Evolutionary conservation across 2,113 vertebrate genomes (phyloP).

Genomic region (Holacanthus passer): DNA sequence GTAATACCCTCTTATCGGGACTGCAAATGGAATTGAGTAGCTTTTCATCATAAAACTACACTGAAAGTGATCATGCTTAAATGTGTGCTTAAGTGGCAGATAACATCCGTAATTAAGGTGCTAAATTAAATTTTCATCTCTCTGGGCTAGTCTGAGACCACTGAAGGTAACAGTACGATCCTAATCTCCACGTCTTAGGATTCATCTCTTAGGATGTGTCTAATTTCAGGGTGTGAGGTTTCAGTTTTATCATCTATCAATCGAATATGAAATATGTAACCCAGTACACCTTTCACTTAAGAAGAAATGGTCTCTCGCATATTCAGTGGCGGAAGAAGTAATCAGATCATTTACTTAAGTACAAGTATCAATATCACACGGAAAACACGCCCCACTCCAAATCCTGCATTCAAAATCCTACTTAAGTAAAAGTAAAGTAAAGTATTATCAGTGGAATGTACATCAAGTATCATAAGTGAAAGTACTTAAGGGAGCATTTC

Average conservation of each 20-base stretch:
- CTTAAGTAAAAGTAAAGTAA: not conserved
- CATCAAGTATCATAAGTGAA: too few relatives aligned
- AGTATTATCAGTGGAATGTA: too few relatives aligned
- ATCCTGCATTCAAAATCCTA: not conserved
- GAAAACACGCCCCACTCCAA: slow-evolving; percentile 25
- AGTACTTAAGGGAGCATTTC: too few relatives aligned
- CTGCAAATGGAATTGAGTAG: slow-evolving; percentile 81
- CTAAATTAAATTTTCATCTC: slow-evolving; percentile 85
- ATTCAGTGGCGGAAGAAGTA: slow-evolving; percentile 12
- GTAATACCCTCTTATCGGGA: slow-evolving; percentile 85
- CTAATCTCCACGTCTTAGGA: slow-evolving; percentile 75
- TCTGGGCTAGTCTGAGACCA: slow-evolving; percentile 80
- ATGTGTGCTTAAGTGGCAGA: slow-evolving; percentile 81
- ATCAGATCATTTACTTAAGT: not conserved
- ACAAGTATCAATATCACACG: slow-evolving; percentile 2
- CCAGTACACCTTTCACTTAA: slow-evolving; percentile 50
- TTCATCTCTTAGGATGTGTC: slow-evolving; percentile 73
- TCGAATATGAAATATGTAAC: slow-evolving; percentile 64
- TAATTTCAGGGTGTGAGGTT: slow-evolving; percentile 83
- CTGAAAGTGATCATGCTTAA: slow-evolving; percentile 84
- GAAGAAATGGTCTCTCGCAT: slow-evolving; percentile 31
- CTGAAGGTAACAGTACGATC: slow-evolving; percentile 79
- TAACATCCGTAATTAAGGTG: slow-evolving; percentile 85
- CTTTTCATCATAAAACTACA: slow-evolving; percentile 81
- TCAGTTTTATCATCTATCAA: slow-evolving; percentile 75